Conservation (phyloP, 2,888 invertebrate species). For the Eristalis arbustorum region DNA sequence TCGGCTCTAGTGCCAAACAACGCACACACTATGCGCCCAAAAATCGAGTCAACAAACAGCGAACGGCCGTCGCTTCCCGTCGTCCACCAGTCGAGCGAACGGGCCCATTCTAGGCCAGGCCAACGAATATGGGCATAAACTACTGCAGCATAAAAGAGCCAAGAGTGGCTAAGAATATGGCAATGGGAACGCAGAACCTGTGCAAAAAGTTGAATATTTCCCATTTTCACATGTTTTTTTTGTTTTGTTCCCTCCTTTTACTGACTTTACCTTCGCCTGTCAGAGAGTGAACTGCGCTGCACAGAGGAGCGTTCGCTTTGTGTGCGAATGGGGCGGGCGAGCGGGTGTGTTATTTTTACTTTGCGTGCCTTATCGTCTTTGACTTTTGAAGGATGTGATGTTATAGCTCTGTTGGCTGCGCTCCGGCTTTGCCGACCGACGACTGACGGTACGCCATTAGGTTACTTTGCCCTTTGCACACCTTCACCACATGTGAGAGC, state of each 20-base stretch:
- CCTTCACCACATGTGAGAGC: not conserved
- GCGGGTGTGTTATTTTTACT: slow-evolving; percentile 62
- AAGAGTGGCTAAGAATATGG: slow-evolving; percentile 49
- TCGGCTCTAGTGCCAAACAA: slow-evolving; percentile 37
- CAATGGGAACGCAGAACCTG: slow-evolving; percentile 68
- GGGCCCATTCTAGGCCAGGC: slow-evolving; percentile 18
- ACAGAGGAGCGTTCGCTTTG: slow-evolving; percentile 17
- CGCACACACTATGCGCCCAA: slow-evolving; percentile 45
- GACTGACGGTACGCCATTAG: slow-evolving; percentile 42
- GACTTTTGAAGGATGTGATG: slow-evolving; percentile 69
- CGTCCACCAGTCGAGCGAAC: not conserved
- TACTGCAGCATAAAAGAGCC: slow-evolving; percentile 50
- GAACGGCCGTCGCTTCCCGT: not conserved
- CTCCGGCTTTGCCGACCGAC: not conserved
- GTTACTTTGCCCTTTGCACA: slow-evolving; percentile 50
- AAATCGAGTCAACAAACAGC: slow-evolving; percentile 67
- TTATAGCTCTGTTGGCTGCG: slow-evolving; percentile 51
- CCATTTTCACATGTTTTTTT: slow-evolving; percentile 42
- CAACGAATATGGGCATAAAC: slow-evolving; percentile 64
- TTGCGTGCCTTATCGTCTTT: slow-evolving; percentile 71
- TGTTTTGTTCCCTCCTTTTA: not conserved
- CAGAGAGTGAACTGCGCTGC: slow-evolving; percentile 37
- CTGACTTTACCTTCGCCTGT: slow-evolving; percentile 48
- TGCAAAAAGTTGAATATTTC: slow-evolving; percentile 49
- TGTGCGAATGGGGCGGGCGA: not conserved